phyloP scores from a whole-genome alignment of 2,888 invertebrate genomes.

The Spilosoma lubricipeda region DNA sequence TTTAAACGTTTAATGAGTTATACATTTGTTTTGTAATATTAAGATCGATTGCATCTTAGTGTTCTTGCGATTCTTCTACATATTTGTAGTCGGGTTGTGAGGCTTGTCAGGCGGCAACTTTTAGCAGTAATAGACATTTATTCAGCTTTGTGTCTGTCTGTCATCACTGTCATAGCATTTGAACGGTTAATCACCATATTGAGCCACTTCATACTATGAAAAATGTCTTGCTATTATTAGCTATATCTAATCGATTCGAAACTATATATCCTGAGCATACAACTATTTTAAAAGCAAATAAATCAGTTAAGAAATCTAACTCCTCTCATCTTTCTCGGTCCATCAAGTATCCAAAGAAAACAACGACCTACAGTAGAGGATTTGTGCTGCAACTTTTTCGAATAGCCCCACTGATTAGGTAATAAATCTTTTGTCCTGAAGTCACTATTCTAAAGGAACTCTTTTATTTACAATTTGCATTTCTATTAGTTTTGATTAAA shows the following conservation, averaged over 20 bases:
- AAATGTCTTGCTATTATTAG: too few relatives aligned
- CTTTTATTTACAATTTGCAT: background rate
- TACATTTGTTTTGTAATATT: background rate
- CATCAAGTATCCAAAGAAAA: too few relatives aligned
- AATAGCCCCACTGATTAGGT: background rate
- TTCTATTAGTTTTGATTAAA: background rate
- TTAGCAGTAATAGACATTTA: background rate
- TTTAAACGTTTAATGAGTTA: background rate
- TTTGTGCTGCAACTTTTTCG: background rate
- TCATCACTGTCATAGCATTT: too few relatives aligned
- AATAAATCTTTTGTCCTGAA: background rate
- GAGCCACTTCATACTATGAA: too few relatives aligned
- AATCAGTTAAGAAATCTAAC: too few relatives aligned
- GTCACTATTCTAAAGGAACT: background rate
- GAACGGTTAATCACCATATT: too few relatives aligned
- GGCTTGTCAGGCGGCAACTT: background rate
- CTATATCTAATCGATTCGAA: background rate
- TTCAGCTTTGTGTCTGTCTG: too few relatives aligned
- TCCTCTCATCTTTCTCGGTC: too few relatives aligned
- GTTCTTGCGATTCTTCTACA: background rate
- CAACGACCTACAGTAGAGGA: background rate
- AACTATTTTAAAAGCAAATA: too few relatives aligned
- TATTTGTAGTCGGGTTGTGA: background rate
- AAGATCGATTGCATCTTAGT: background rate
- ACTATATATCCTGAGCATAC: background rate